These are phyloP conservation scores for Microhierax caerulescens DNA, from an alignment of 2,797 vertebrate genomes.

Conservation along the genomic window DNA sequence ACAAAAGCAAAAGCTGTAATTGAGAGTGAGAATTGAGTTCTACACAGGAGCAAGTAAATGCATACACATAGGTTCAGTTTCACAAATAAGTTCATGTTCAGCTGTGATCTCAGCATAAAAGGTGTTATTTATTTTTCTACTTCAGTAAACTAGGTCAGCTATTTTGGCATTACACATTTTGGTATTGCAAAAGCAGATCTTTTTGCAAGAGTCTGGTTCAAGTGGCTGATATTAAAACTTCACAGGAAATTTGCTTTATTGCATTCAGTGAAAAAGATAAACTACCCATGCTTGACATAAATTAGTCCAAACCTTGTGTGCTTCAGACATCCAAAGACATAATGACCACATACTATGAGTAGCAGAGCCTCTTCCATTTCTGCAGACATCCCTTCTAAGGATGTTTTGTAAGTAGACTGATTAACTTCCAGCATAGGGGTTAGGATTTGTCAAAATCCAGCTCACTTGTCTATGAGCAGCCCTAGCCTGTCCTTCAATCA, in stretches of 20 bases:
- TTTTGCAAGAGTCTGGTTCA: background rate
- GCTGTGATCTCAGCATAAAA: background rate
- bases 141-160: background rate
- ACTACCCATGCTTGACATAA: background rate
- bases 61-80: background rate
- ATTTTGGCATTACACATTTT: background rate
- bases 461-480: background rate
- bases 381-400: background rate
- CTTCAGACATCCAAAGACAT: background rate
- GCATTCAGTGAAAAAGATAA: background rate
- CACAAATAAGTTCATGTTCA: background rate
- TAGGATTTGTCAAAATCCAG: background rate
- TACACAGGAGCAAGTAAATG: background rate
- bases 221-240: background rate
- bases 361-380: background rate
- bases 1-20: background rate
- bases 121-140: background rate
- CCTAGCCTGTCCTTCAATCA: background rate
- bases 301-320: background rate
- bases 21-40: background rate
- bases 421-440: background rate
- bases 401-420: background rate
- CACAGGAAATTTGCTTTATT: background rate
- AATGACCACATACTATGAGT: background rate
- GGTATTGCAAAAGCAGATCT: background rate